Evolutionary conservation across 2,888 invertebrate genomes (phyloP).

Genomic region (Drosophila multiciliata): DNA sequence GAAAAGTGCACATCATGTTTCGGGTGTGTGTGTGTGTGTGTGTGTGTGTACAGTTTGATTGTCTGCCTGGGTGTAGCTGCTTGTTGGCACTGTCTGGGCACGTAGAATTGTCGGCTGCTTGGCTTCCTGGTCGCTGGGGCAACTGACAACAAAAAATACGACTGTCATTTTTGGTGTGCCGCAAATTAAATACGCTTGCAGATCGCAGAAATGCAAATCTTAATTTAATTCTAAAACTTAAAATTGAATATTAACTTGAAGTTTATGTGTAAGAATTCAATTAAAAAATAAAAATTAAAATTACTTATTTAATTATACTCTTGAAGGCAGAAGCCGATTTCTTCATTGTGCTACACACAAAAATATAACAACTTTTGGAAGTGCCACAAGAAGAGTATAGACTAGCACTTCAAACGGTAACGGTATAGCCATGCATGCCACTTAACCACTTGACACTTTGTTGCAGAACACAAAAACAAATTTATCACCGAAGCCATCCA

Average conservation of each 20-base stretch:
- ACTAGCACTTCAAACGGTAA: slow-evolving; percentile 5
- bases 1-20: slow-evolving; percentile 62
- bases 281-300: not conserved
- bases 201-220: not conserved
- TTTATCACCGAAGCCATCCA: not conserved
- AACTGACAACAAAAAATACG: slow-evolving; percentile 22
- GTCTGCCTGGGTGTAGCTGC: slow-evolving; percentile 44
- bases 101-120: slow-evolving; percentile 66
- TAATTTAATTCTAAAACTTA: not conserved
- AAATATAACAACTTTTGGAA: too few relatives aligned
- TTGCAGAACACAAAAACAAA: slow-evolving; percentile 12
- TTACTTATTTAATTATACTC: not conserved
- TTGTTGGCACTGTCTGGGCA: slow-evolving; percentile 50
- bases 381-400: not conserved
- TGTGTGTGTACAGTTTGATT: slow-evolving; percentile 44
- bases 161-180: too few relatives aligned
- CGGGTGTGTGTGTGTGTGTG: slow-evolving; percentile 5
- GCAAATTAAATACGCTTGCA: slow-evolving; percentile 9
- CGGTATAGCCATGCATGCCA: slow-evolving; percentile 52
- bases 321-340: too few relatives aligned
- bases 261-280: not conserved
- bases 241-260: too few relatives aligned
- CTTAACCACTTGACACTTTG: slow-evolving; percentile 66
- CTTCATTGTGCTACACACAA: not conserved
- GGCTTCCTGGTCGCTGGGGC: slow-evolving; percentile 51